Evolutionary conservation across 1,140 invertebrate species (phyloP).

Genomic region (Ooceraea biroi): DNA sequence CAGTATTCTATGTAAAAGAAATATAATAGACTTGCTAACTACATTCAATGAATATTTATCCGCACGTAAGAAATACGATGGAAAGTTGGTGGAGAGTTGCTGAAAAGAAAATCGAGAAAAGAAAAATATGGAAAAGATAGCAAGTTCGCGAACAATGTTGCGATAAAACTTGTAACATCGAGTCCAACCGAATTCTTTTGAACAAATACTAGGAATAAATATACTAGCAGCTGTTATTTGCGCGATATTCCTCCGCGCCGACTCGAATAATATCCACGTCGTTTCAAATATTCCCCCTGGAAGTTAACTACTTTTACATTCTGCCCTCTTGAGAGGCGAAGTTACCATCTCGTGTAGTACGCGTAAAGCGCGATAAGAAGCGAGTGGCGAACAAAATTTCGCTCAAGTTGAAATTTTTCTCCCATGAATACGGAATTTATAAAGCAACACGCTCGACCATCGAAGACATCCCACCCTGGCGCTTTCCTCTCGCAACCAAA

Average conservation of each 20-base stretch:
- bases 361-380: slow-evolving; percentile 49
- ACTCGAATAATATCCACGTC: slow-evolving; percentile 58
- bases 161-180: slow-evolving; percentile 49
- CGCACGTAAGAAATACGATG: not conserved
- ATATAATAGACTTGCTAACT: slow-evolving; percentile 13
- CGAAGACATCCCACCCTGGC: slow-evolving; percentile 1
- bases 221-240: slow-evolving; percentile 45
- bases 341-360: slow-evolving; percentile 46
- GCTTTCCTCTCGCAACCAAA: not conserved
- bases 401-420: slow-evolving; percentile 50
- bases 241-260: slow-evolving; percentile 20
- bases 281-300: slow-evolving; percentile 54
- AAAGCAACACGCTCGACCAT: slow-evolving; percentile 3
- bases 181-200: slow-evolving; percentile 42
- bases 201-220: slow-evolving; percentile 51
- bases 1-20: not conserved
- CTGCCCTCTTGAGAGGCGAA: slow-evolving; percentile 31
- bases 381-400: slow-evolving; percentile 32
- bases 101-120: not conserved
- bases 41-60: slow-evolving; percentile 11
- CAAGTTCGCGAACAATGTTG: slow-evolving; percentile 30
- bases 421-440: slow-evolving; percentile 53
- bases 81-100: not conserved
- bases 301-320: slow-evolving; percentile 63
- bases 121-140: not conserved